Base-by-base conservation (phyloP, 2,797 vertebrate species). In the Mastacembelus armatus region DNA sequence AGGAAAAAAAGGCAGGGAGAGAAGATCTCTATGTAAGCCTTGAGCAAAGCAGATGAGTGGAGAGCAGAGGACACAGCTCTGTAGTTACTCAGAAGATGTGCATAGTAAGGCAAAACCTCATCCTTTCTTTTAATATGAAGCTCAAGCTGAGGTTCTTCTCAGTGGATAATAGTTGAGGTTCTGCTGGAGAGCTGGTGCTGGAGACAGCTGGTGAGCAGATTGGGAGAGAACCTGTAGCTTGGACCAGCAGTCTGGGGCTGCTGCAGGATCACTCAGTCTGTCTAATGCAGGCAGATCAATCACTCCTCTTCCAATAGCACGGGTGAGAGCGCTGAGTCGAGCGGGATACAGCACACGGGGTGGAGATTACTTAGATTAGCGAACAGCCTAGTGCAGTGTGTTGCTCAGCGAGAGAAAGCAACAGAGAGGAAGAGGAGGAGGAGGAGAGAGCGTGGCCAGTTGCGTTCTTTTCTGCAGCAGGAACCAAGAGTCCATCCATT, bases 211-310 rank as follows among this genome's bases (percentile, higher is more conserved):
- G 39, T 19, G 19, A 65, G 66, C 45, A 48, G 48, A 32, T 42
- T 19, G 32, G 27, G 5, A 16, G 22, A 11, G 10, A 57, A 88
- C 84, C 81, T 89, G 86, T 89, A 72, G 85, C 75, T 76, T 43
- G 64, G 81, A 71, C 71, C 60, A 55, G 67, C 63, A 51, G 55
- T 67, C 71, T 40, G 12, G 38, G 51, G 80, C 69, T 67, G 71
- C 79, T 62, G 81, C 80, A 79, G 71, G 78, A 70, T 92, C 91
- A 90, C 76, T 69, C 91, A 84, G 66, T 61, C 74, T 88, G 88
- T 85, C 91, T 94, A 90, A 95, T 93, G 95, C 94, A 91, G 94
- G 91, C 74, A 91, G 91, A 95, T 93, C 92, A 90, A 86, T 62
- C 38, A 70, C 74, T 80, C 59, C 33, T 80, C 75, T 68, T 43